These are phyloP conservation scores for Artibeus lituratus DNA, from an alignment of 2,797 vertebrate genomes.

Conservation along the genomic window DNA sequence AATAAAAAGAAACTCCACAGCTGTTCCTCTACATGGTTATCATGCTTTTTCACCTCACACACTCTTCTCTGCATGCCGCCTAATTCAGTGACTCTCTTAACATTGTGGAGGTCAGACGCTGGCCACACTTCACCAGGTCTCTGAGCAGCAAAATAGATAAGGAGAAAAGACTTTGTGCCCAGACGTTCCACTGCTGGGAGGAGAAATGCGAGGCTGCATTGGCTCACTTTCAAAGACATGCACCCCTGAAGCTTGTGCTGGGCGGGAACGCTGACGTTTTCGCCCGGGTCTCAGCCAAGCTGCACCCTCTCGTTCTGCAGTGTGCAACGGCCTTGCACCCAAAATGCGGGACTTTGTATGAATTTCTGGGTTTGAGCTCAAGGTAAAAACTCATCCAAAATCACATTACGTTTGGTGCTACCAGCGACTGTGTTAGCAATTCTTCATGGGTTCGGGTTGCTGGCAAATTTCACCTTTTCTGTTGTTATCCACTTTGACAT, in stretches of 20 bases:
- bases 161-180: not conserved
- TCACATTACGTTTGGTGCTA: not conserved
- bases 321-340: not conserved
- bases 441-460: not conserved
- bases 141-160: not conserved
- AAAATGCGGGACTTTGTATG: not conserved
- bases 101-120: not conserved
- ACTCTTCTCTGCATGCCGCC: not conserved
- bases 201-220: not conserved
- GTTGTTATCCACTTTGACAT: not conserved
- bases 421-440: not conserved
- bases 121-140: not conserved
- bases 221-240: conserved; percentile 16
- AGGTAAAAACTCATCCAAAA: conserved; percentile 10
- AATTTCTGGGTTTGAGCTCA: not conserved
- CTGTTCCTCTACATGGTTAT: not conserved
- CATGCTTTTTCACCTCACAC: not conserved
- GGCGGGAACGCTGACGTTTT: not conserved
- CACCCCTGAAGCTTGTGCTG: not conserved
- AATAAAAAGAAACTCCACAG: not conserved
- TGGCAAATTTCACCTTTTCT: not conserved
- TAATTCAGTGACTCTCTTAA: not conserved
- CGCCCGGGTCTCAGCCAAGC: not conserved
- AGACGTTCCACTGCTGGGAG: not conserved
- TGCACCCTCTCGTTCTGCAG: not conserved